A percentile compares a stretch with the other conserved stretches of the same genome.
Conservation (phyloP, 2,113 vertebrate species). For the Aplodontia rufa region DNA sequence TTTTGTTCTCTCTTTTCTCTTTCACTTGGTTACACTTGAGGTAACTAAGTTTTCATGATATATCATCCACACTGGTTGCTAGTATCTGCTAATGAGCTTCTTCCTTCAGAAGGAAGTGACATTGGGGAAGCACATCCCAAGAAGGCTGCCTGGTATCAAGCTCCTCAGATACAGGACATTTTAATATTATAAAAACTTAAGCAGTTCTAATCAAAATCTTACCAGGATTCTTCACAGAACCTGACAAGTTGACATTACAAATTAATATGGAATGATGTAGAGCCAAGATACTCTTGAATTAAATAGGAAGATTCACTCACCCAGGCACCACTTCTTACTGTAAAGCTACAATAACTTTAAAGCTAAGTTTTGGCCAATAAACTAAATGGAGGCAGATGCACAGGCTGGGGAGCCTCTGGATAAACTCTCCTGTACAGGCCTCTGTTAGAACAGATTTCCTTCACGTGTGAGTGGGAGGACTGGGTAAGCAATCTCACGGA, state of each 20-base stretch:
- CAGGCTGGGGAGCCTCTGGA: not conserved
- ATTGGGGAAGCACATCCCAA: not conserved
- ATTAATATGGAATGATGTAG: not conserved
- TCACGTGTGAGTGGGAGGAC: too few relatives aligned
- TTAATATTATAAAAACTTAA: not conserved
- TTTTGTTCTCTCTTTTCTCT: not conserved
- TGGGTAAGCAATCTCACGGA: too few relatives aligned
- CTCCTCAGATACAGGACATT: not conserved
- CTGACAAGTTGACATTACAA: not conserved
- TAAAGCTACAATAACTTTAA: not conserved
- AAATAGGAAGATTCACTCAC: not conserved
- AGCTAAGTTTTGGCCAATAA: not conserved
- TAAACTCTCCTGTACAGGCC: too few relatives aligned
- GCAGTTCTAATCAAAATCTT: not conserved
- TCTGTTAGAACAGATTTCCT: too few relatives aligned
- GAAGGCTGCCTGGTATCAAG: not conserved
- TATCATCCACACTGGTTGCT: not conserved
- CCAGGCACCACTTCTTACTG: not conserved
- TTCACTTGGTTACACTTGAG: not conserved
- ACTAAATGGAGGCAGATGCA: not conserved
- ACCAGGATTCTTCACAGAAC: not conserved
- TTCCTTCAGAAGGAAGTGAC: not conserved
- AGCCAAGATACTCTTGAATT: not conserved
- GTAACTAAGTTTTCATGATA: not conserved
- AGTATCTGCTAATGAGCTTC: not conserved